Percentiles rank a stretch among this genome's conserved stretches.
Evolutionary conservation across 1,140 invertebrate species (phyloP).

Genomic region (Penaeus vannamei): DNA sequence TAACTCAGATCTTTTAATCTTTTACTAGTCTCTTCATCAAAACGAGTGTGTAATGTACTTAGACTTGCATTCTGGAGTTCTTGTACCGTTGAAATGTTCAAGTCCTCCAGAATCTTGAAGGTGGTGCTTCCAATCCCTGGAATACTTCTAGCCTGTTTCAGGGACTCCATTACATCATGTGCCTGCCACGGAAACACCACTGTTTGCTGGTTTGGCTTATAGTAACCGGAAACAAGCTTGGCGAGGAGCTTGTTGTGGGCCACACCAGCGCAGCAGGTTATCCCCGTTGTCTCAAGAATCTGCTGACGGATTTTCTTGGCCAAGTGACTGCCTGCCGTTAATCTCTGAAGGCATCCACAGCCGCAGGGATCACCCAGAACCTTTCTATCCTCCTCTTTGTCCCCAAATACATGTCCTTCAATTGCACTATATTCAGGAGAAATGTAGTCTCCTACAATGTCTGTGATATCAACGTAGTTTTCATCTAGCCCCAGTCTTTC

Average conservation of each 20-base stretch:
- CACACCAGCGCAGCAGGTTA: constrained; percentile 86
- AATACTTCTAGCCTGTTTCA: constrained; percentile 76
- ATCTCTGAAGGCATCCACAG: constrained; percentile 80
- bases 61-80: constrained; percentile 79
- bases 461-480: constrained; percentile 83
- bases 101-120: constrained; percentile 76
- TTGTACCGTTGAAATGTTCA: constrained; percentile 78
- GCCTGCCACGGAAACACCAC: constrained; percentile 80
- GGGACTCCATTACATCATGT: constrained; percentile 77
- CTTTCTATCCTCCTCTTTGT: constrained; percentile 43
- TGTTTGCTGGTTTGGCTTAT: constrained; percentile 88
- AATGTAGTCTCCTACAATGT: constrained; percentile 77
- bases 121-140: constrained; percentile 83
- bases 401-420: constrained; percentile 57
- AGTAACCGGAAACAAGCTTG: constrained; percentile 81
- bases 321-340: constrained; percentile 79
- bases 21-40: constrained; percentile 79
- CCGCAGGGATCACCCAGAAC: constrained; percentile 74
- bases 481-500: constrained; percentile 87
- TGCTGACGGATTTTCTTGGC: constrained; percentile 80
- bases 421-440: constrained; percentile 68
- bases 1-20: constrained; percentile 80
- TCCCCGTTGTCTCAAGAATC: constrained; percentile 78
- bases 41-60: constrained; percentile 76
- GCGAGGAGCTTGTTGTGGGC: constrained; percentile 87